These are phyloP conservation scores for Lycorma delicatula DNA, from an alignment of 1,140 invertebrate genomes.

Conservation along the genomic window DNA sequence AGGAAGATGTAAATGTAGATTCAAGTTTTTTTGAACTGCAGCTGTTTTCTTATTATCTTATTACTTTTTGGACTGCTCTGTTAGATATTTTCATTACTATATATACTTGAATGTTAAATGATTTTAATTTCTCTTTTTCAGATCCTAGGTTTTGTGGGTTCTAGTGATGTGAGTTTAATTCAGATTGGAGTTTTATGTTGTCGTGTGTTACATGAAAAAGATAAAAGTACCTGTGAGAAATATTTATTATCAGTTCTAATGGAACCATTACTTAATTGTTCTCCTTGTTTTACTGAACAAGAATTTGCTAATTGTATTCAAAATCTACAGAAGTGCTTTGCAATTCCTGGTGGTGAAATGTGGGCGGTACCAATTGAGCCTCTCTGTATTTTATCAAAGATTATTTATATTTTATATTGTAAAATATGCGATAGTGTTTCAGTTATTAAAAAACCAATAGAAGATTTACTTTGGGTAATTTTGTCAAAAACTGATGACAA, in stretches of 20 bases:
- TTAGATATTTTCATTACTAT: too few relatives aligned
- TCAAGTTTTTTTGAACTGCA: too few relatives aligned
- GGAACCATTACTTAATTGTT: background rate
- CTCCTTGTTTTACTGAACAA: slow-evolving; percentile 21
- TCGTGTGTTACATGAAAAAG: background rate
- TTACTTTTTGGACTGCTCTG: too few relatives aligned
- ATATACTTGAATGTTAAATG: too few relatives aligned
- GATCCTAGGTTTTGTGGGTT: slow-evolving; percentile 13
- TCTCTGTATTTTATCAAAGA: slow-evolving; percentile 29
- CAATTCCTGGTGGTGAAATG: slow-evolving; percentile 30
- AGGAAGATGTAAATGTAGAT: too few relatives aligned
- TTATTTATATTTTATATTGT: slow-evolving; percentile 38
- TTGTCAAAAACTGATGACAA: slow-evolving; percentile 22
- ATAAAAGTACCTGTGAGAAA: background rate
- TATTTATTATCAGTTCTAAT: background rate
- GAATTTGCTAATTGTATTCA: slow-evolving; percentile 37
- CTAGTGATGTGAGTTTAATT: slow-evolving; percentile 5
- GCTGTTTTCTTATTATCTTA: too few relatives aligned
- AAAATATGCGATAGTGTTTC: slow-evolving; percentile 35
- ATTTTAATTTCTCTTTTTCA: slow-evolving; percentile 6
- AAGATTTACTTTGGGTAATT: slow-evolving; percentile 35
- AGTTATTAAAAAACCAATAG: slow-evolving; percentile 30
- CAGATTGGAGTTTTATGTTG: slow-evolving; percentile 4
- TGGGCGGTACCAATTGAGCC: slow-evolving; percentile 34
- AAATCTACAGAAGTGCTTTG: slow-evolving; percentile 37